phyloP scores from a whole-genome alignment of 92 coral and sea anemone genomes.

The Siderastrea siderea region DNA sequence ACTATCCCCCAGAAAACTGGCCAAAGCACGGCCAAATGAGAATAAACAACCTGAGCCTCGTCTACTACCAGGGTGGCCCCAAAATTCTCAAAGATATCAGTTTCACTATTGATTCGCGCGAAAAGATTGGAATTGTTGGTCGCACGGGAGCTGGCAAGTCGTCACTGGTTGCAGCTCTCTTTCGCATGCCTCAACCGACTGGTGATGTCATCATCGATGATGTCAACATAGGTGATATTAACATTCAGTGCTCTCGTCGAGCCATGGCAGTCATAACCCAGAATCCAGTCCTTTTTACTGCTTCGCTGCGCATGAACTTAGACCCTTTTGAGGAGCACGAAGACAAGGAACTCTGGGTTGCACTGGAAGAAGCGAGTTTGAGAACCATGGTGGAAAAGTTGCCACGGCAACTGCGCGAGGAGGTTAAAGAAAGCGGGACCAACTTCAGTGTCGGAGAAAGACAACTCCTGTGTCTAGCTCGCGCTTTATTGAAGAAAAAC shows the following conservation, averaged over 20 bases:
- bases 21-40: slow-evolving; percentile 6
- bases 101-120: not conserved
- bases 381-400: slow-evolving; percentile 17
- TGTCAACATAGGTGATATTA: not conserved
- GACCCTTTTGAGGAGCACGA: slow-evolving; percentile 27
- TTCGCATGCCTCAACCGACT: slow-evolving; percentile 29
- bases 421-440: slow-evolving; percentile 5
- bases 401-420: slow-evolving; percentile 12
- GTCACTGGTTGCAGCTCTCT: slow-evolving; percentile 36
- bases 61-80: slow-evolving; percentile 15
- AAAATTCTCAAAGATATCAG: not conserved
- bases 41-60: not conserved
- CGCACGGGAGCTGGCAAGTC: slow-evolving; percentile 49
- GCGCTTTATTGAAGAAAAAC: slow-evolving; percentile 7
- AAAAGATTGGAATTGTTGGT: slow-evolving; percentile 33
- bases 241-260: slow-evolving; percentile 25
- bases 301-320: slow-evolving; percentile 31
- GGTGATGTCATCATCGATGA: slow-evolving; percentile 37
- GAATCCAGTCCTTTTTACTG: slow-evolving; percentile 31
- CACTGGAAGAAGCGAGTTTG: slow-evolving; percentile 28
- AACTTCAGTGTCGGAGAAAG: slow-evolving; percentile 28
- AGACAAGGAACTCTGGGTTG: slow-evolving; percentile 35
- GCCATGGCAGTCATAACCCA: slow-evolving; percentile 29
- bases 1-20: not conserved
- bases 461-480: slow-evolving; percentile 15